Evolutionary conservation across 64 coral and sea anemone species (phyloP), one percentile per base, ranked within the genome.

Genomic region (Stichodactyla helianthus): DNA sequence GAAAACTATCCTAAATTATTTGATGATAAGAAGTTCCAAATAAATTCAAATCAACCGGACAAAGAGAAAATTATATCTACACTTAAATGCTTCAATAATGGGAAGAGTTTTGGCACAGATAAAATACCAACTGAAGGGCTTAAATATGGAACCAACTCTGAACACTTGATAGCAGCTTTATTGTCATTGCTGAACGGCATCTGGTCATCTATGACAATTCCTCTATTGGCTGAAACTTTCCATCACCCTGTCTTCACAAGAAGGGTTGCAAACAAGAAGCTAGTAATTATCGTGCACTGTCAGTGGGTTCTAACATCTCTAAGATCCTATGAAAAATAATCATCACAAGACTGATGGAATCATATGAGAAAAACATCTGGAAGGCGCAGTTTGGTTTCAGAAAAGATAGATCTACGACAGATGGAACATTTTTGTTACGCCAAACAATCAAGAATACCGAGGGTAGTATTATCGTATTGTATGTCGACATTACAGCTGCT

Each of bases 371-470:
- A 19, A 71, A 71, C 20, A 71, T 71, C 10, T 71, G 5, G 7
- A 71, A 71, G 7, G 67, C 67, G 25, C 67, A 71, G 25, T 71
- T 71, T 27, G 67, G 67, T 71, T 71, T 71, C 20, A 71, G 67
- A 71, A 20, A 19, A 27, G 67, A 71, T 27, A 71, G 67, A 71
- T 71, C 67, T 16, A 71, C 5, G 19, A 15, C 1, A 7, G 67
- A 71, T 19, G 67, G 67, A 27, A 5, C 5, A 6, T 71, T 71
- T 71, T 16, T 71, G 18, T 7, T 71, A 7, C 9, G 5, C 11
- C 67, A 71, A 71, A 0, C 5, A 22, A 16, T 71, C 0, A 71
- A 71, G 67, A 71, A 71, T 4, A 71, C 5, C 31, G 31, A 35
- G 31, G 31, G 31, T 35, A 35, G 31, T 35, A 35, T 35, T 35